Evolutionary conservation across 2,113 vertebrate genomes (phyloP), one percentile per base, ranked within the genome.

Genomic region (Baryphthengus martii): DNA sequence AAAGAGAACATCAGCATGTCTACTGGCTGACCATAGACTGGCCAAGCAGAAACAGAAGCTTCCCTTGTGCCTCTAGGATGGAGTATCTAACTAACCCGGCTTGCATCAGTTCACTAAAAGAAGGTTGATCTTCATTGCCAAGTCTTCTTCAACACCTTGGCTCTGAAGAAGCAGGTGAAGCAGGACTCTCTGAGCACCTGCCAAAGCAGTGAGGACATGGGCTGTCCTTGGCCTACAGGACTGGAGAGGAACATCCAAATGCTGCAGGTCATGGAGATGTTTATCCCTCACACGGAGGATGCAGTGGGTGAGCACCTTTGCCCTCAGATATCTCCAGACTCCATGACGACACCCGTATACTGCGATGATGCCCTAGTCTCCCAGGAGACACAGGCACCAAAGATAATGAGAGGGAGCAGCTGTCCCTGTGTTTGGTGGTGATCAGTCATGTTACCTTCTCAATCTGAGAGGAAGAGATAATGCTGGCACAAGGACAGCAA

Each of bases 231-330:
- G 90, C 95, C 97, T 71, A 68, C 95, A 97, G 95, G 63, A 72
- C 82, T 95, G 95, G 96, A 97, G 74, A 12, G n/a, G 52, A 95
- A 91, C 81, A 52, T 85, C 96, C 95, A 92, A 65, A 92, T 1
- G 0, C 96, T 96, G 94, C 95, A 87, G 95, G 95, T 94, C 97
- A 97, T 44, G 96, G 97, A 96, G 35, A 13, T 2, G 6, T 67
- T 76, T 88, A 7, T 84, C 92, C 66, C 90, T 95, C 39, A 14
- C 12, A 1, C 2, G 93, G 95, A 97, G 97, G 97, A 97, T 97
- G 95, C 97, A 97, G 97, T 96, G 90, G 96, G 86, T 96, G 90
- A 88, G 95, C 95, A 97, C 97, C 97, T 97, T 97, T 0, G 21
- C 92, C 47, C 95, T 96, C 92, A 96, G 96, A 96, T 90, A 52